Base-by-base conservation (phyloP, 2,797 vertebrate genomes). In the Limosa lapponica region DNA sequence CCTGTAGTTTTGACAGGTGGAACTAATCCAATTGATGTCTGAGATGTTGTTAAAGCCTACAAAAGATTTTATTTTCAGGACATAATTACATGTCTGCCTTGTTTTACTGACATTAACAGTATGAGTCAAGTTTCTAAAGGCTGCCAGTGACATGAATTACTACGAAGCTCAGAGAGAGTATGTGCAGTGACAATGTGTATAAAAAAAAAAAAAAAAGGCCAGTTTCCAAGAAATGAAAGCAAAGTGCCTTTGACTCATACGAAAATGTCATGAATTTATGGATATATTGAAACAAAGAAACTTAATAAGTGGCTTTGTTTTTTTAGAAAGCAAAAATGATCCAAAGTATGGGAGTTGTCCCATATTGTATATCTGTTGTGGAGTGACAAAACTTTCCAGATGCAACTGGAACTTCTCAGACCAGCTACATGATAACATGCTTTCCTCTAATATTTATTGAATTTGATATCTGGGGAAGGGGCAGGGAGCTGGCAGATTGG, bases 11-110 rank as follows among this genome's bases (percentile, higher is more conserved):
- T 65, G 87, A 71, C 18, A 74, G 54, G n/a, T 46, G 20, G 54
- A 88, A 46, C 25, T 32, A 82, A 87, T 80, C 25, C 39, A 74
- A 4, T 28, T 49, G n/a, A 79, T 49, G 39, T 37, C 67, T 82
- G 34, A 90, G 44, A 19, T 52, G 58, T 17, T 87, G 10, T 70
- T 94, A 69, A 87, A 81, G 12, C 27, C 44, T 54, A 44, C 10
- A 78, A 52, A 70, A 94, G 10, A n/a, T 52, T 92, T 93, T 82
- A 89, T 89, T 96, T 97, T 78, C 59, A 52, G 54, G 51, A 12
- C 23, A 16, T 80, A 85, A 86, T 95, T 75, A 34, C 5, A 57
- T 24, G 9, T 79, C 75, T 91, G 54, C 24, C 22, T 89, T 78
- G 10, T 72, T 95, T 96, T 94, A 59, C 34, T 87, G 7, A 6